These are phyloP conservation scores for Marisa cornuarietis DNA, from an alignment of 1,140 invertebrate genomes.

Conservation along the genomic window DNA sequence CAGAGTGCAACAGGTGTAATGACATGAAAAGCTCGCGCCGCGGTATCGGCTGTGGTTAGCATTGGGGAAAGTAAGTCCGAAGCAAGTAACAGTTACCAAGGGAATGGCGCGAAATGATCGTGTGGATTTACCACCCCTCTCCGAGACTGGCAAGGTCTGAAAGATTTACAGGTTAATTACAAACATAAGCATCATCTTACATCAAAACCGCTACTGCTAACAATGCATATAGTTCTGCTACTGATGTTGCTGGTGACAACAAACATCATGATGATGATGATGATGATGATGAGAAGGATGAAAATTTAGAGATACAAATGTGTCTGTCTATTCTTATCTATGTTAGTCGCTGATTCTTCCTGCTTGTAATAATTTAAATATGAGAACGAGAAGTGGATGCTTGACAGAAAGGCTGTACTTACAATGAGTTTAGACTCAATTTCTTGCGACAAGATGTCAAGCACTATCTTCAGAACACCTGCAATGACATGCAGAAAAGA, in stretches of 20 bases:
- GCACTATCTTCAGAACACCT: constrained; percentile 58
- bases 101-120: constrained; percentile 10
- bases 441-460: constrained; percentile 61
- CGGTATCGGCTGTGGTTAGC: too few species aligned
- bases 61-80: not conserved
- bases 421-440: constrained; percentile 57
- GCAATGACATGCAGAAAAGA: constrained; percentile 24
- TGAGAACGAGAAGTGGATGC: too few species aligned
- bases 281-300: too few species aligned
- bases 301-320: not conserved
- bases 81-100: constrained; percentile 3
- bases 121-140: constrained; percentile 1
- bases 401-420: constrained; percentile 21
- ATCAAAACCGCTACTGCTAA: not conserved
- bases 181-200: not conserved
- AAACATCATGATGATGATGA: too few species aligned
- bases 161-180: not conserved
- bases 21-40: too few species aligned
- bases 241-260: not conserved
- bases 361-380: too few species aligned
- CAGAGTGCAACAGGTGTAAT: too few species aligned
- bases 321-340: not conserved
- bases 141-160: not conserved
- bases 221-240: not conserved
- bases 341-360: not conserved